Percentiles rank a stretch among this genome's conserved stretches.
Evolutionary conservation across 2,888 invertebrate species (phyloP).

Genomic region (Epiperipatus broadwayi): DNA sequence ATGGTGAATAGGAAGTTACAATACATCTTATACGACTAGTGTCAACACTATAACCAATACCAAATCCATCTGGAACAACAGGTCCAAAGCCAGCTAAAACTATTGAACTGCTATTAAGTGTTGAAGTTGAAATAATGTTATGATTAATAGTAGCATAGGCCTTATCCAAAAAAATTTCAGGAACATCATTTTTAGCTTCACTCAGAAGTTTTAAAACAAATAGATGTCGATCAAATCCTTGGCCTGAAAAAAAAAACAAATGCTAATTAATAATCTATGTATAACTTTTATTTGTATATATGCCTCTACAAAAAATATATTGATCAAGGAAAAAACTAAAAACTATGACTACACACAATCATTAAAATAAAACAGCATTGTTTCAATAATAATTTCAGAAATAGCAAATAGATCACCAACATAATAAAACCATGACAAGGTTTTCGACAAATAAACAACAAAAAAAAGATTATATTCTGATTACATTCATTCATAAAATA

Average conservation of each 20-base stretch:
- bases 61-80: constrained; percentile 69
- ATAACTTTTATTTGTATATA: too few relatives aligned
- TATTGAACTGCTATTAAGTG: constrained; percentile 65
- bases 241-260: constrained; percentile 35
- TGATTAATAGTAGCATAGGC: constrained; percentile 61
- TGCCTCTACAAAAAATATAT: too few relatives aligned
- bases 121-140: constrained; percentile 83
- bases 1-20: constrained; percentile 53
- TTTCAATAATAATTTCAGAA: not conserved
- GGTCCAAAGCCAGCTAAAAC: constrained; percentile 84
- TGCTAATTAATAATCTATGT: too few relatives aligned
- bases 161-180: constrained; percentile 49
- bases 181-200: constrained; percentile 33
- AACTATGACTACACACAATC: too few relatives aligned
- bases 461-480: too few relatives aligned
- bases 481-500: too few relatives aligned
- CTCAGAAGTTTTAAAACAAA: constrained; percentile 62
- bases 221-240: constrained; percentile 90
- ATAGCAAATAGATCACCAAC: too few relatives aligned
- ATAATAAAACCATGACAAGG: too few relatives aligned
- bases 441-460: too few relatives aligned
- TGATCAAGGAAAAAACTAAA: too few relatives aligned
- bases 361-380: not conserved
- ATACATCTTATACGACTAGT: constrained; percentile 61
- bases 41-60: constrained; percentile 73